Base-by-base conservation (phyloP, 2,888 invertebrate species). In the Lithophane semibrunnea region DNA sequence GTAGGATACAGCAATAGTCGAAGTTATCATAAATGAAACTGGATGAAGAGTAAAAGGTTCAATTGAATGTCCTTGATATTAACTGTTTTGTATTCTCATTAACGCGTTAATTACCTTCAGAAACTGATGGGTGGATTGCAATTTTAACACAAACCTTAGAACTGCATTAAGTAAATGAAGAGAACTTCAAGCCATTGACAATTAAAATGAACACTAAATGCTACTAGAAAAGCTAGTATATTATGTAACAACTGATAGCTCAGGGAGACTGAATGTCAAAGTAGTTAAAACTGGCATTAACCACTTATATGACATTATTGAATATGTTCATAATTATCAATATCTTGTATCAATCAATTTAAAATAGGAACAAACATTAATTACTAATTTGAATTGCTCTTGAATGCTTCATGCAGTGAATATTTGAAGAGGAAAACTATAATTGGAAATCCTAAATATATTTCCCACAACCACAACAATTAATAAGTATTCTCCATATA, bases 361-460 rank as follows among this genome's bases (percentile, higher is more conserved):
- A 9, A 80, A 68, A 80, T 60, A 18, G 8, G 37, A 72, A 47
- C 10, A 56, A 18, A 68, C 29, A 71, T 44, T 5, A 56, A 67
- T 60, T 12, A 64, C n/a, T 16, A 0, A 37, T 24, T 52, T 7
- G 29, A 52, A 61, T 16, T 56, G 42, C 56, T 56, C n/a, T 70
- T 65, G 9, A 29, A 65, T 52, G 37, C 13, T 7, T 16, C 29
- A 61, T 63, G 16, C 13, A 56, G 12, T 21, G 5, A 18, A 16
- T 58, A 37, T 37, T 37, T 37, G 5, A 66, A 16, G 60, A 80
- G 83, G 78, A 83, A 77, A 83, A 80, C 61, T 80, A 80, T 78
- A 67, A 67, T 52, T 70, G 61, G 54, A 83, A 56, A 70, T 77
- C 42, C 61, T 67, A 7, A 29, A 56, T n/a, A 47, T 75, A 52